Base-by-base conservation (phyloP, 2,113 vertebrate species). In the Prionailurus viverrinus region DNA sequence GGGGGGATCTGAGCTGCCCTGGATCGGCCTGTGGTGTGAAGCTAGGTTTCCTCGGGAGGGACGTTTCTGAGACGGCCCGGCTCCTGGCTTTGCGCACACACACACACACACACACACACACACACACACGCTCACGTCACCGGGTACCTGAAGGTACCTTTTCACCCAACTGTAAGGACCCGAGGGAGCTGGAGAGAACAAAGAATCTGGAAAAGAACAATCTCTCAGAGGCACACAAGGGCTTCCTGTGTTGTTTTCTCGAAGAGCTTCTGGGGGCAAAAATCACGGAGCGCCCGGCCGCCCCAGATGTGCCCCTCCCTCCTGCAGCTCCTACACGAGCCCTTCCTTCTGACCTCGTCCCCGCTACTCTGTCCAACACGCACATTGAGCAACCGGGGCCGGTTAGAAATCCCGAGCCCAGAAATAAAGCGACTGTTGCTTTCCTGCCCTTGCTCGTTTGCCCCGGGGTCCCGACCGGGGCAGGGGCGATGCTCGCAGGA, bases 391-490 rank as follows among this genome's bases (percentile, higher is more conserved):
- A 97, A 95, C 86, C 79, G 15, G 11, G 45, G 91, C 93, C 96
- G 94, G 97, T 97, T 96, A 61, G 95, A 68, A 73, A 81, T 63
- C 65, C 66, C 2, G 39, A 68, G 81, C 85, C 97, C 95, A 96
- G 95, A 97, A 97, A 92, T 95, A 96, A 94, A 97, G 63, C 31
- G 83, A 91, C 96, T 95, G 93, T 98, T 97, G 91, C 95, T 51
- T 18, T 13, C n/a, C 29, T 5, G 80, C 65, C 84, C 71, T 36
- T 55, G 87, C 86, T 33, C 25, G 48, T 86, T 53, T 25, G 74
- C 78, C 78, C 33, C 39, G 0, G 15, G 25, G 65, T 61, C 92
- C 65, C 0, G 10, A 13, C 65, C 2, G 83, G 71, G 55, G 69
- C 89, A 14, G 95, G 23, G 71, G 85, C 61, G 0, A 8, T 5